Percentiles rank a stretch among this genome's conserved stretches.
Conservation (phyloP, 2,113 vertebrate species). For the Burhinus bistriatus region DNA sequence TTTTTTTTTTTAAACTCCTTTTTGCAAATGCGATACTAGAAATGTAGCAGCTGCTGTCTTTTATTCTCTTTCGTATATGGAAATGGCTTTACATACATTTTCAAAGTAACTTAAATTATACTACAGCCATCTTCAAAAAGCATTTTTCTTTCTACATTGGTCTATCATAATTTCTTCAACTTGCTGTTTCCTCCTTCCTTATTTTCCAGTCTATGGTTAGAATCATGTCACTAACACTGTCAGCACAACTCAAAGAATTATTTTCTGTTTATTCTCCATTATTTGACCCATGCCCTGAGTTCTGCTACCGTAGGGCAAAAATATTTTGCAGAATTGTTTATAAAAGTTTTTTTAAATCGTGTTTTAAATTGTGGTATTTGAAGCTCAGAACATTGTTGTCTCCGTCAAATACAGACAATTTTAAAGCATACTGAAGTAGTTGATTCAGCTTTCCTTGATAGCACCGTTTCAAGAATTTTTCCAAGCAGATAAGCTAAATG, state of each 20-base stretch:
- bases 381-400: background rate
- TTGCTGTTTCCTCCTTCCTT: background rate
- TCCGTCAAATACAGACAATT: background rate
- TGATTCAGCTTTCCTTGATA: background rate
- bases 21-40: background rate
- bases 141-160: background rate
- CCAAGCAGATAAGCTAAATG: background rate
- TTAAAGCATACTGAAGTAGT: background rate
- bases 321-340: background rate
- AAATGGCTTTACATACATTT: background rate
- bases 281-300: background rate
- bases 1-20: background rate
- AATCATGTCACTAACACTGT: background rate
- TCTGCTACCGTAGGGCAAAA: background rate
- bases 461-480: background rate
- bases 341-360: background rate
- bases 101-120: background rate
- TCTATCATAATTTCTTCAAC: background rate
- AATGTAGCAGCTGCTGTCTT: background rate
- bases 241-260: background rate
- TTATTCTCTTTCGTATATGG: background rate
- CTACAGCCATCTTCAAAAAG: background rate
- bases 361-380: slow-evolving; percentile 27
- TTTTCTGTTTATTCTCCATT: background rate
- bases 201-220: background rate